A percentile compares a stretch with the other conserved stretches of the same genome.
phyloP scores from a whole-genome alignment of 2,797 vertebrate genomes.

The Sebastes steindachneri region DNA sequence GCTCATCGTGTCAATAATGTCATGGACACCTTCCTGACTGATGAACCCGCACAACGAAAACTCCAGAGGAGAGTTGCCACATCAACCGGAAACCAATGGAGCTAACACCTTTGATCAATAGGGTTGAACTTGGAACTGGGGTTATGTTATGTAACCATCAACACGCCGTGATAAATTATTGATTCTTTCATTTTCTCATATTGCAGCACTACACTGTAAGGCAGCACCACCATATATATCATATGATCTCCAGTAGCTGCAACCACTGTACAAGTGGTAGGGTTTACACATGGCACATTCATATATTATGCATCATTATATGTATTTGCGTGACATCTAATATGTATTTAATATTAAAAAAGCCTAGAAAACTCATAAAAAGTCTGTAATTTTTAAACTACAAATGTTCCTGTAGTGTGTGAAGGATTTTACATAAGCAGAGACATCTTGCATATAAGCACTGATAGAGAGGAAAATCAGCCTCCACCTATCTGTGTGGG shows the following conservation, averaged over 20 bases:
- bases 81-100: conserved; percentile 23
- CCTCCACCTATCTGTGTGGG: conserved; percentile 5
- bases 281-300: not conserved
- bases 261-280: not conserved
- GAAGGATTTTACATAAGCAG: conserved; percentile 14
- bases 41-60: not conserved
- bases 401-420: conserved; percentile 1
- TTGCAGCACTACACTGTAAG: not conserved
- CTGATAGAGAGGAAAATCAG: not conserved
- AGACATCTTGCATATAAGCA: conserved; percentile 1
- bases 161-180: conserved; percentile 8
- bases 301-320: not conserved
- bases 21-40: not conserved
- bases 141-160: not conserved
- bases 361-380: not conserved
- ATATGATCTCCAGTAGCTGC: not conserved
- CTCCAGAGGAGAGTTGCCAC: conserved; percentile 3
- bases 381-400: not conserved
- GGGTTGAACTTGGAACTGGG: not conserved
- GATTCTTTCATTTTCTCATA: conserved; percentile 16
- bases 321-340: not conserved
- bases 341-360: not conserved
- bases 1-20: not conserved
- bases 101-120: not conserved
- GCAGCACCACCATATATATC: not conserved